Conservation (phyloP, 2,797 vertebrate genomes). For the Sebastes oblongus region DNA sequence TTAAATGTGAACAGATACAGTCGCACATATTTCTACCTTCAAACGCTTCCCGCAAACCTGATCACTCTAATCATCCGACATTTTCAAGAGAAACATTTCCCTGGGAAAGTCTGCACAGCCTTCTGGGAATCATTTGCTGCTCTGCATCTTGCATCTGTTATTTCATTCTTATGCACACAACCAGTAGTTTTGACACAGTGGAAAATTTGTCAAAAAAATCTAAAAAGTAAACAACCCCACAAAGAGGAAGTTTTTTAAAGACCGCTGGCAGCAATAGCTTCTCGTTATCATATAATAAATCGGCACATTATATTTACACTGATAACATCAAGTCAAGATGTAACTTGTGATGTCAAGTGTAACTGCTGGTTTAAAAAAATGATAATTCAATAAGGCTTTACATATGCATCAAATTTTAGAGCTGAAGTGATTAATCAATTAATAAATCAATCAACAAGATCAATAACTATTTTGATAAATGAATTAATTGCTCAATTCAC, state of each 20-base stretch:
- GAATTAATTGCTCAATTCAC: not conserved
- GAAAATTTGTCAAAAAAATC: not conserved
- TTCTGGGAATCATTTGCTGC: not conserved
- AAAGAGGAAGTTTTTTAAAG: slow-evolving; percentile 24
- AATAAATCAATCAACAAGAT: not conserved
- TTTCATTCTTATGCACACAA: not conserved
- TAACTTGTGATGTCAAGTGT: slow-evolving; percentile 7
- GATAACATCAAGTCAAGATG: not conserved
- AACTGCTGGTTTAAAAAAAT: not conserved
- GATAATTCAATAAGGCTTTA: not conserved
- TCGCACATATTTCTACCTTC: slow-evolving; percentile 32
- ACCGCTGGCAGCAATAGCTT: not conserved
- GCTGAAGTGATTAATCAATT: not conserved
- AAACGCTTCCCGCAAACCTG: slow-evolving; percentile 22
- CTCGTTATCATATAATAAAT: slow-evolving; percentile 13
- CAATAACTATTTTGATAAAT: not conserved
- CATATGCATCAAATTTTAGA: not conserved
- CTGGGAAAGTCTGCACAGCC: not conserved
- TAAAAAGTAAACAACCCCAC: not conserved
- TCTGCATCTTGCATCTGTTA: not conserved
- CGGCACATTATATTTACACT: not conserved
- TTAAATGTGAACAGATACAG: slow-evolving; percentile 49
- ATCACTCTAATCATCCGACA: slow-evolving; percentile 4
- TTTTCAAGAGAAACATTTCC: not conserved
- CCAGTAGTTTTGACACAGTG: not conserved